Base-by-base conservation (phyloP, 1,140 invertebrate species). In the Ephestia elutella region DNA sequence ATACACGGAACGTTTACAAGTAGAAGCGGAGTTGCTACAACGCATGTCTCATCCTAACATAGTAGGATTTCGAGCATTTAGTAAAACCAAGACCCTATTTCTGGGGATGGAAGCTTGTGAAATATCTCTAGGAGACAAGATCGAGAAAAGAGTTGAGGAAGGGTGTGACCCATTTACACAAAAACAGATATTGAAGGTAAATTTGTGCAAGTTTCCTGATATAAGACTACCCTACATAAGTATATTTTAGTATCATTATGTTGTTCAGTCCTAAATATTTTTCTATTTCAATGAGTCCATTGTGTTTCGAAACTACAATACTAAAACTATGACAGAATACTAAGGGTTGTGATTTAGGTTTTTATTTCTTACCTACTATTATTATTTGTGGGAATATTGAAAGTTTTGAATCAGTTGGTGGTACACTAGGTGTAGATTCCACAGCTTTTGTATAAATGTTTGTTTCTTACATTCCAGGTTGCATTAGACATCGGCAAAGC, bases 1-100 rank as follows among this genome's bases (percentile, higher is more conserved):
- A 11, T 91, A 74, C 72, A 82, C 62, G 74, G 89, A 91, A 28
- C 87, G 94, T 2, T 89, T 97, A 19, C 84, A 90, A 61, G 81
- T 90, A 0, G 96, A 97, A 87, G 95, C 94, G 0, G 89, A 93
- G 17, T 81, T 95, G 56, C 79, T 94, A 17, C 91, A 92, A 59
- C 89, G 91, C 57, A 89, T 97, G 38, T 91, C 92, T 20, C 96
- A 96, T 89, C 94, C 94, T 0, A 96, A 96, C 71, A 95, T 97
- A 51, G 92, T 97, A 3, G 95, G 95, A 0, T 96, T 94, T 73
- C 89, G 95, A 35, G 94, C 91, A 2, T 92, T 95, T 55, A 89
- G 90, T 1, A 91, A 92, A 62, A 83, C 81, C 0, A 71, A 83
- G 1, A 91, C 93, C 58, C 92, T 94, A 0, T 91, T 93, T 58